A percentile compares a stretch with the other conserved stretches of the same genome.
phyloP scores from a whole-genome alignment of 1,140 invertebrate genomes.

The Campoletis sonorensis region DNA sequence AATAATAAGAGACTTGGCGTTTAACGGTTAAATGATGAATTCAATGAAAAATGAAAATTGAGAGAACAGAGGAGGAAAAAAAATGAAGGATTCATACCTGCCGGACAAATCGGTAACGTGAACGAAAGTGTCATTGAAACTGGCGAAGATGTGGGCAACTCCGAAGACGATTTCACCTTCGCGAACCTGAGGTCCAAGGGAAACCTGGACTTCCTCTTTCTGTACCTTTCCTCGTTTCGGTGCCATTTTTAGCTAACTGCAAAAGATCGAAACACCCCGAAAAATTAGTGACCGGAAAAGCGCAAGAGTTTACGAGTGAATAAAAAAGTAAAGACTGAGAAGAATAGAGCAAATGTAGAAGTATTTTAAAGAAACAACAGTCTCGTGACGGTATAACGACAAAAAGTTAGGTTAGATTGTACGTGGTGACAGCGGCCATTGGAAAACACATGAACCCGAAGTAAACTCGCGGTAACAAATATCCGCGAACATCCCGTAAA shows the following conservation, averaged over 20 bases:
- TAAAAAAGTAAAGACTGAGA: background rate
- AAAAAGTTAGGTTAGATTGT: slow-evolving; percentile 48
- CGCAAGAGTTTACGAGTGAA: too few species aligned
- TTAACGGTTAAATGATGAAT: too few species aligned
- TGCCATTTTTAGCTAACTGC: slow-evolving; percentile 84
- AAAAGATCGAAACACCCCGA: background rate
- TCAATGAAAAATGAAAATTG: too few species aligned
- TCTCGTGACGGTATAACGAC: background rate
- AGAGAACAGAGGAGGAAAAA: background rate
- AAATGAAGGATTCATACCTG: slow-evolving; percentile 77
- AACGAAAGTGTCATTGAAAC: slow-evolving; percentile 99
- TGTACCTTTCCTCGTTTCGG: slow-evolving; percentile 97
- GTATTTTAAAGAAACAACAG: too few species aligned
- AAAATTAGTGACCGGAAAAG: too few species aligned
- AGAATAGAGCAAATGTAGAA: slow-evolving; percentile 9
- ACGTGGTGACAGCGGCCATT: slow-evolving; percentile 48
- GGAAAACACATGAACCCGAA: slow-evolving; percentile 34
- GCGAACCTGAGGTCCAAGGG: slow-evolving; percentile 96
- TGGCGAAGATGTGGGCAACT: slow-evolving; percentile 99
- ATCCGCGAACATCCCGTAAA: slow-evolving; percentile 59
- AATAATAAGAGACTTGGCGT: too few species aligned
- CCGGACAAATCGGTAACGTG: slow-evolving; percentile 99
- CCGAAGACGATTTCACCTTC: slow-evolving; percentile 99
- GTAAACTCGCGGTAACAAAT: slow-evolving; percentile 38
- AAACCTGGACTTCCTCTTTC: slow-evolving; percentile 97